These are phyloP conservation scores for Drosophila nr. medialis DNA, from an alignment of 2,888 invertebrate species.

Conservation along the genomic window DNA sequence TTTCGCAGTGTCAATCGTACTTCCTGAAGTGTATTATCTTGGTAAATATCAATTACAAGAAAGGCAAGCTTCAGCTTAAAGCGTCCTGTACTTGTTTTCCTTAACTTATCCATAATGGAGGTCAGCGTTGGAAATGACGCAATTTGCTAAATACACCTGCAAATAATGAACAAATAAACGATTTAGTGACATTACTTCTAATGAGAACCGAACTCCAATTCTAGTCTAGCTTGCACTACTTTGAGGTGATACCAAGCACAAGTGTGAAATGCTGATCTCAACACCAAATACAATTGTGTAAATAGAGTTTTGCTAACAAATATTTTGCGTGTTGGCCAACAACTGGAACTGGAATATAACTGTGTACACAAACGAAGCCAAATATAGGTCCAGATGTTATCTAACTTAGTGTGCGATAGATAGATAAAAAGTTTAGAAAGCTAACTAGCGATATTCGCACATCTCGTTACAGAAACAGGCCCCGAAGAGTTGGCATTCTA, in stretches of 20 bases:
- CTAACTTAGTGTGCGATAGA: neutral
- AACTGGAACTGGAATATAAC: constrained; percentile 26
- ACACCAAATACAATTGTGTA: constrained; percentile 67
- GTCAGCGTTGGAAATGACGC: constrained; percentile 44
- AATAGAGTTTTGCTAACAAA: constrained; percentile 51
- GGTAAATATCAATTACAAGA: neutral
- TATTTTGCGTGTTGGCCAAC: constrained; percentile 35
- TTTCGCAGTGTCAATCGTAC: neutral
- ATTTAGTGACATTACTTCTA: constrained; percentile 47
- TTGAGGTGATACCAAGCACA: constrained; percentile 23
- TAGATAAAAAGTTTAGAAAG: neutral
- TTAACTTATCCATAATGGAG: constrained; percentile 4
- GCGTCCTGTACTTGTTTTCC: constrained; percentile 5
- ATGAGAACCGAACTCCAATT: constrained; percentile 13
- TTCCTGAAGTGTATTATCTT: constrained; percentile 1
- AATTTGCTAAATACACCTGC: constrained; percentile 42
- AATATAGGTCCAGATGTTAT: constrained; percentile 41
- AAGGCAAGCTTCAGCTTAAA: neutral
- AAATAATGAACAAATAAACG: constrained; percentile 38
- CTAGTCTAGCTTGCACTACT: constrained; percentile 20
- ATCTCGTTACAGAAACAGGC: constrained; percentile 7
- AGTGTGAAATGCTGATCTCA: constrained; percentile 23
- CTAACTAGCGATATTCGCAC: constrained; percentile 31
- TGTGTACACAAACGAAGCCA: constrained; percentile 30
- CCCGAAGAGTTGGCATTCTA: constrained; percentile 49